These are phyloP conservation scores for Zoanthus solanderi DNA, from an alignment of 92 coral and sea anemone species.

Conservation along the genomic window DNA sequence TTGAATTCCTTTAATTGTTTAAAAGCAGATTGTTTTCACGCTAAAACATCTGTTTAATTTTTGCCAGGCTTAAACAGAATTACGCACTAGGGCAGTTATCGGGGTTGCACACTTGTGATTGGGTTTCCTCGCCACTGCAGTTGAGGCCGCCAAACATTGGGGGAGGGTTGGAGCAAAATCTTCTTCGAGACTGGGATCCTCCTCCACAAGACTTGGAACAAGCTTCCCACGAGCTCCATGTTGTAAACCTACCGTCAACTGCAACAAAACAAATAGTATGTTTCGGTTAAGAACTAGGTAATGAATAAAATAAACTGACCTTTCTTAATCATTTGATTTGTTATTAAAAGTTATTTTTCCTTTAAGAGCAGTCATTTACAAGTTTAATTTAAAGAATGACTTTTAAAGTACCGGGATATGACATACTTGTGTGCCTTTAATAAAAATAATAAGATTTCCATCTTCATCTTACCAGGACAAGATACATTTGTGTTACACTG, in stretches of 20 bases:
- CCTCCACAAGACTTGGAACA: slow-evolving; percentile 30
- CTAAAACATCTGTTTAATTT: neutral
- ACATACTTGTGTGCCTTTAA: too few relatives aligned
- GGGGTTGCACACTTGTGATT: slow-evolving; percentile 19
- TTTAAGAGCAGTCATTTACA: too few relatives aligned
- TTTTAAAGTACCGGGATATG: too few relatives aligned
- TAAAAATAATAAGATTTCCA: too few relatives aligned
- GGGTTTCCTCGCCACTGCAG: slow-evolving; percentile 2
- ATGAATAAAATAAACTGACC: neutral
- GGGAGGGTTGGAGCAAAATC: slow-evolving; percentile 28
- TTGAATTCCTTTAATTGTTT: neutral
- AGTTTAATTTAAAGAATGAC: too few relatives aligned
- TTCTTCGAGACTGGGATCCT: slow-evolving; percentile 6
- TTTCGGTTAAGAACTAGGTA: neutral
- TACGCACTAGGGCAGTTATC: slow-evolving; percentile 33
- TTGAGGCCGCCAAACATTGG: slow-evolving; percentile 22
- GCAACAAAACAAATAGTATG: neutral
- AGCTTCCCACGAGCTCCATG: slow-evolving; percentile 8
- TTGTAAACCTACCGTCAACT: slow-evolving; percentile 27
- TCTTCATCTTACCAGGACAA: slow-evolving; percentile 12
- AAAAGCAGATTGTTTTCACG: neutral
- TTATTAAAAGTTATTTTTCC: too few relatives aligned
- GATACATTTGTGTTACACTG: slow-evolving; percentile 10
- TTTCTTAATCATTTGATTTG: neutral
- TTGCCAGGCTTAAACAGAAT: neutral